Percentiles rank a stretch among this genome's conserved stretches.
These are phyloP conservation scores for Drosophila maculinotata DNA, from an alignment of 2,888 invertebrate genomes.

Conservation along the genomic window DNA sequence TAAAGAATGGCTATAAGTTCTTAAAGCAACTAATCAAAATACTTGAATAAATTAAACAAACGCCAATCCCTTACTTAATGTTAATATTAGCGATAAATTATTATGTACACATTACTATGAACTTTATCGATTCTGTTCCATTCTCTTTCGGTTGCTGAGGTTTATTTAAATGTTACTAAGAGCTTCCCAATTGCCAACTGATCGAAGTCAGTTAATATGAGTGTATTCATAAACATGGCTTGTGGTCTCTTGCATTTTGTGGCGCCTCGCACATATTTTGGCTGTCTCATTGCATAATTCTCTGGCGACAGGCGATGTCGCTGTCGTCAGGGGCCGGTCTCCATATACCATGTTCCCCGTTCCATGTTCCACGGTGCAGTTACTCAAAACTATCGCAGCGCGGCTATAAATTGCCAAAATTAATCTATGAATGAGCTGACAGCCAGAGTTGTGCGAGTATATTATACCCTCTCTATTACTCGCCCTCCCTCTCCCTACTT, in stretches of 20 bases:
- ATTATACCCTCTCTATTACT: constrained; percentile 6
- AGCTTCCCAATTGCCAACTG: neutral
- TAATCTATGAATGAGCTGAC: constrained; percentile 79
- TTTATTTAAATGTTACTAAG: no score
- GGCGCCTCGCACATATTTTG: constrained; percentile 27
- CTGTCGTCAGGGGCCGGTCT: constrained; percentile 31
- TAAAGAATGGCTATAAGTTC: no score
- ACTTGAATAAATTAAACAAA: no score
- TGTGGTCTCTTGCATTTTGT: constrained; percentile 33
- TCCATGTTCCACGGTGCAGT: constrained; percentile 58
- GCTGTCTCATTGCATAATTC: constrained; percentile 65
- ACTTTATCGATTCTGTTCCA: no score
- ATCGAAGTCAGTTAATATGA: constrained; percentile 1
- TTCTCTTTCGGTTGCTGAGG: no score
- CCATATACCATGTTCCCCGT: constrained; percentile 41
- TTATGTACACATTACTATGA: no score
- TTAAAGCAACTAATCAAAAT: no score
- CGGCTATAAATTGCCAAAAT: constrained; percentile 76
- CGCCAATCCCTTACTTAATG: no score
- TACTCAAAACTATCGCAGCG: constrained; percentile 70
- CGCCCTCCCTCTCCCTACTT: neutral
- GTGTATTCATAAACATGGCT: constrained; percentile 31
- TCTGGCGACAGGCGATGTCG: constrained; percentile 48
- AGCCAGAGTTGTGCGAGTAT: constrained; percentile 21
- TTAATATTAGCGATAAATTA: no score